Evolutionary conservation across 2,888 invertebrate species (phyloP), one percentile per base, ranked within the genome.

Genomic region (Pollenia labialis): DNA sequence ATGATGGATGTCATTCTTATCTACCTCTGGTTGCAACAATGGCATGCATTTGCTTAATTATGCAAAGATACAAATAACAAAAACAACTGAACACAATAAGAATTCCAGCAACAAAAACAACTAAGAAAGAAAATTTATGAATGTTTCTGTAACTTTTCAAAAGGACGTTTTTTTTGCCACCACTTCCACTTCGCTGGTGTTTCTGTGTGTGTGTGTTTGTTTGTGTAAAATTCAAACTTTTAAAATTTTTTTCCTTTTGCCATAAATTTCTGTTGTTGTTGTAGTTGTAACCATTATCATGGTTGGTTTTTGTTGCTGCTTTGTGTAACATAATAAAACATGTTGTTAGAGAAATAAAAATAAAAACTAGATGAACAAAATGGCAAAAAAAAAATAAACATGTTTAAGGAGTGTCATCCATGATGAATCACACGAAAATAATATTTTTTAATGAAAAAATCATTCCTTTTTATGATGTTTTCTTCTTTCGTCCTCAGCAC

Each of bases 11-110:
- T 4, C 16, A 74, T 58, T 44, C 23, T 12, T 74, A 66, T 81
- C 12, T 32, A 58, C 4, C 10, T 50, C 81, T 81, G 71, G 0
- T 9, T 14, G 8, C 40, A 68, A 76, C 66, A 84, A 62, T 81
- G 54, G 68, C 76, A 81, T 87, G 87, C 84, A 84, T 84, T 87
- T 76, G 68, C 84, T 84, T 87, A 84, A 87, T 81, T 84, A 81
- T 81, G 84, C 76, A 84, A 74, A 68, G 72, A 68, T 68, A 77
- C 69, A 71, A 74, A 44, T 11, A 80, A 52, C 10, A 52, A 74
- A 74, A 54, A 54, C 42, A 58, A 69, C 54, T 62, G 4, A 40
- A 76, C 40, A 77, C 62, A 79, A 75, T 54, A 42, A 60, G 68
- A 52, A 79, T 32, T 18, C n/a, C 12, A 77, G 11, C 71, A 60